These are phyloP conservation scores for Pachymerium ferrugineum DNA, from an alignment of 2,888 invertebrate species.

Conservation along the genomic window DNA sequence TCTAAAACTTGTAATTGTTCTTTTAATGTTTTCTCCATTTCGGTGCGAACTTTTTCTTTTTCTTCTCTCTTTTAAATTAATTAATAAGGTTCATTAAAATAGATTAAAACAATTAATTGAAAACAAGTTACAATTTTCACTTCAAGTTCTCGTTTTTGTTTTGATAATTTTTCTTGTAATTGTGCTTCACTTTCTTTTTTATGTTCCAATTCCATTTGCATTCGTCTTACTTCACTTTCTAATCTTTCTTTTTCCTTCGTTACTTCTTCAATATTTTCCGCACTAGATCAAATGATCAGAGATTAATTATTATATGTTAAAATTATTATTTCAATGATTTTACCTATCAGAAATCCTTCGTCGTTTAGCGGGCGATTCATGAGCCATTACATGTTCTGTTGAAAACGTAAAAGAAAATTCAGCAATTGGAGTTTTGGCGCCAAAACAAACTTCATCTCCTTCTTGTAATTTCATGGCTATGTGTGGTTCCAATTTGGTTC, in stretches of 20 bases:
- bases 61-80: neutral
- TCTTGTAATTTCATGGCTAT: neutral
- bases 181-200: neutral
- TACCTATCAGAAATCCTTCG: neutral
- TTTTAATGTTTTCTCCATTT: neutral
- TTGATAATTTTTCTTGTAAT: neutral
- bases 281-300: no score
- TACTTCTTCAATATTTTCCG: neutral
- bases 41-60: neutral
- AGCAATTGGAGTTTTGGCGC: neutral
- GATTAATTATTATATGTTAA: no score
- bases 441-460: neutral
- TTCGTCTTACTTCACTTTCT: neutral
- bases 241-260: neutral
- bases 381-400: neutral
- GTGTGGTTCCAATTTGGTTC: neutral
- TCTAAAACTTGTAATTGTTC: neutral
- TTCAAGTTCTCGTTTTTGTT: neutral
- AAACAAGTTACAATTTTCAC: neutral
- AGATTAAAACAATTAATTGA: neutral
- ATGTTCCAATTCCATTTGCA: neutral
- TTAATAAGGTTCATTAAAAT: no score
- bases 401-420: neutral
- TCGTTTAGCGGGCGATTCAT: neutral
- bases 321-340: no score